Evolutionary conservation across 35 echinoderm and acorn worm species (phyloP).

Genomic region (Heliocidaris tuberculata): DNA sequence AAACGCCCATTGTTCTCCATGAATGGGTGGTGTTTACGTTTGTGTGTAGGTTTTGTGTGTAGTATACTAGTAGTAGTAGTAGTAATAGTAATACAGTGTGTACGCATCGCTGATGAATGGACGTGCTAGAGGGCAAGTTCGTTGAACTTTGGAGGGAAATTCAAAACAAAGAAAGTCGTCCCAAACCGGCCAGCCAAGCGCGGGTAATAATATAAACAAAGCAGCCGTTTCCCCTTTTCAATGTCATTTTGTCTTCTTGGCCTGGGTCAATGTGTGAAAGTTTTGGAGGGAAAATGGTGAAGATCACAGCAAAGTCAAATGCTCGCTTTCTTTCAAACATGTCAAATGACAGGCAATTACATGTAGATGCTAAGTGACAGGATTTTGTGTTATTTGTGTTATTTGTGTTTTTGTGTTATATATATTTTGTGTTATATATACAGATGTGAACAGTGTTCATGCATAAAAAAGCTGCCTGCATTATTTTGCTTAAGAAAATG

Average conservation of each 20-base stretch:
- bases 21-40: background rate
- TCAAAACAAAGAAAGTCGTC: background rate
- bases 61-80: too few species aligned
- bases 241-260: background rate
- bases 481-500: too few species aligned
- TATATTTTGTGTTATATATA: too few species aligned
- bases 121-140: background rate
- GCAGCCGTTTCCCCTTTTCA: too few species aligned
- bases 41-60: background rate
- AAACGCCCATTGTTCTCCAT: background rate
- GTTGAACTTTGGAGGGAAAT: background rate
- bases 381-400: background rate
- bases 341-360: background rate
- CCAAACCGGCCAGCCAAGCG: background rate
- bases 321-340: background rate
- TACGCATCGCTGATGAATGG: too few species aligned
- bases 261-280: background rate
- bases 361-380: too few species aligned
- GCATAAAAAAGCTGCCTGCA: too few species aligned
- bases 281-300: constrained; percentile 29
- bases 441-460: too few species aligned
- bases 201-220: background rate
- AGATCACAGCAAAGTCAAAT: background rate
- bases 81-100: too few species aligned
- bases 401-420: too few species aligned